Evolutionary conservation across 1,140 invertebrate genomes (phyloP).

Genomic region (Sycophaga agraensis): DNA sequence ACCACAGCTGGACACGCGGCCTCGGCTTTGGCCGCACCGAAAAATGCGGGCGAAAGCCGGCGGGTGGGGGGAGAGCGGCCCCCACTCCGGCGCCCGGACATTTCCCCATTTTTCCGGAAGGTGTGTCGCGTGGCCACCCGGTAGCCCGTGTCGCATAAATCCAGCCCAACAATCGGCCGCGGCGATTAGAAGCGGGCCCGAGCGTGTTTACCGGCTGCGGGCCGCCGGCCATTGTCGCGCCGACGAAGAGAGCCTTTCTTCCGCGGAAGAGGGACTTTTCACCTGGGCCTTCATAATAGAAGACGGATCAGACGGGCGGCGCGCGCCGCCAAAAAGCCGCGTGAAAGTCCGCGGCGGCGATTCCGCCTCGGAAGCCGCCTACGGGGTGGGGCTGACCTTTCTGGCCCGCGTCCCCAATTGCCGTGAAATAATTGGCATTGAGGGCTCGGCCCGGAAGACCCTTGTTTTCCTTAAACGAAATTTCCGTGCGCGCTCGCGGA

Average conservation of each 20-base stretch:
- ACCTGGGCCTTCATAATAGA: no score
- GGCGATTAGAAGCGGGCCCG: slow-evolving; percentile 3
- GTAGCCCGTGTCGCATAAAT: slow-evolving; percentile 10
- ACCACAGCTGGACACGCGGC: slow-evolving; percentile 10
- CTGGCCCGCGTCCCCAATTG: no score
- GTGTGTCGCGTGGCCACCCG: slow-evolving; percentile 22
- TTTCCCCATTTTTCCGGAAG: slow-evolving; percentile 17
- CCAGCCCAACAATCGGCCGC: slow-evolving; percentile 8
- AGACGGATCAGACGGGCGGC: no score
- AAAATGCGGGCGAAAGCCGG: neutral
- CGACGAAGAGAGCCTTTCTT: neutral
- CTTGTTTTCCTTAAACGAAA: no score
- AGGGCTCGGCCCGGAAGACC: no score
- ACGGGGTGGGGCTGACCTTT: no score
- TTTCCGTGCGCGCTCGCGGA: no score
- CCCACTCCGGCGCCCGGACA: neutral
- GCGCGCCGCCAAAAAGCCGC: no score
- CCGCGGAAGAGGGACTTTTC: neutral
- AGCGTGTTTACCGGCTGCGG: no score
- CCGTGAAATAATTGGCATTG: no score
- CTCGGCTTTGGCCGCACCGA: neutral
- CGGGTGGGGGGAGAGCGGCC: neutral
- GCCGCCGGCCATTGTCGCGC: neutral
- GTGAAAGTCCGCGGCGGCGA: no score
- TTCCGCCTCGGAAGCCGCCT: no score